Conservation (phyloP, 2,888 invertebrate genomes). For the Eledona agricola region DNA sequence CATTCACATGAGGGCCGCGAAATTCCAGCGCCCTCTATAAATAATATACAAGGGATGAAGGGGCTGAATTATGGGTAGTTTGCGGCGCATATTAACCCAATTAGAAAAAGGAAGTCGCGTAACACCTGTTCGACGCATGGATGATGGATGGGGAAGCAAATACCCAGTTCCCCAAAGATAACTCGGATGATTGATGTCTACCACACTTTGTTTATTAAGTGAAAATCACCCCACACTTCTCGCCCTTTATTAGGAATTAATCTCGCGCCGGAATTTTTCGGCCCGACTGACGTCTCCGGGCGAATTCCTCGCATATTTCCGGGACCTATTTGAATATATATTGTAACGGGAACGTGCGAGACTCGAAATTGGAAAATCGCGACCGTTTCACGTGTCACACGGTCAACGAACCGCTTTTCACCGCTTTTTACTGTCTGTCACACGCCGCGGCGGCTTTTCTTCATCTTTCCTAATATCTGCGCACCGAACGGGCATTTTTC, state of each 20-base stretch:
- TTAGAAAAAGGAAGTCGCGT: too few species aligned
- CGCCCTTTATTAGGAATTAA: slow-evolving; percentile 30
- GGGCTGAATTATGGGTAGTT: slow-evolving; percentile 8
- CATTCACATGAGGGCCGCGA: slow-evolving; percentile 29
- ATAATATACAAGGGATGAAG: slow-evolving; percentile 27
- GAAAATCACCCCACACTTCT: slow-evolving; percentile 32
- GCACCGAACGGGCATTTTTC: too few species aligned
- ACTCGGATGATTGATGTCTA: slow-evolving; percentile 31
- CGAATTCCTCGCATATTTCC: slow-evolving; percentile 34
- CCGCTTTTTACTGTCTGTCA: too few species aligned
- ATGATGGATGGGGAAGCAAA: slow-evolving; percentile 26
- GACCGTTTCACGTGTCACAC: slow-evolving; percentile 19
- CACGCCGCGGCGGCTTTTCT: too few species aligned
- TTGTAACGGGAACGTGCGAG: slow-evolving; percentile 34
- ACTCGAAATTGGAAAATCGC: slow-evolving; percentile 33
- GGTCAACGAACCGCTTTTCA: too few species aligned
- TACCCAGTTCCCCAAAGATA: slow-evolving; percentile 26
- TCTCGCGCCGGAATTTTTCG: slow-evolving; percentile 30
- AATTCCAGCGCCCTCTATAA: slow-evolving; percentile 29
- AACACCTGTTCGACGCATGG: too few species aligned
- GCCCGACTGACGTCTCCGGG: slow-evolving; percentile 32
- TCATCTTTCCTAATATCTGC: too few species aligned
- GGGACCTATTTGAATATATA: slow-evolving; percentile 33
- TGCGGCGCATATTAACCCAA: slow-evolving; percentile 11
- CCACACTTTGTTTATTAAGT: slow-evolving; percentile 31